phyloP scores from a whole-genome alignment of 2,113 vertebrate genomes.

The Tonatia bakeri region DNA sequence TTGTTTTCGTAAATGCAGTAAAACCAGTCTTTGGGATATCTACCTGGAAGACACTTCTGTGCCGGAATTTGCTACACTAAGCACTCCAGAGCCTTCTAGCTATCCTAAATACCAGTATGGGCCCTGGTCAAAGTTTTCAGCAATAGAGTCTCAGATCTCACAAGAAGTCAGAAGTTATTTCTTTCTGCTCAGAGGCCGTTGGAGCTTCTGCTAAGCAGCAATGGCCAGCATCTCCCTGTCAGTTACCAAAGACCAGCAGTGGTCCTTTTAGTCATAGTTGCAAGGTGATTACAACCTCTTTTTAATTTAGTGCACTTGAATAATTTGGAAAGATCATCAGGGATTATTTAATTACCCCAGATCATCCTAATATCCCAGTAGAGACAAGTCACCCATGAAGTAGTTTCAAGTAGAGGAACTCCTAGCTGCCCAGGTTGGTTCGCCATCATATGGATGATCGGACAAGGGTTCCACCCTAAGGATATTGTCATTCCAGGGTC shows the following conservation, averaged over 20 bases:
- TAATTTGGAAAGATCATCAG: neutral
- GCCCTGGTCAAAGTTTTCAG: neutral
- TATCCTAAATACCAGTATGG: neutral
- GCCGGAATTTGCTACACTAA: neutral
- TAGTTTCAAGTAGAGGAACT: neutral
- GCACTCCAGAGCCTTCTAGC: neutral
- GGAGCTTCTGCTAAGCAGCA: neutral
- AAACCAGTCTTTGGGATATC: neutral
- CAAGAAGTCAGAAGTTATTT: neutral
- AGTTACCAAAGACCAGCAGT: neutral
- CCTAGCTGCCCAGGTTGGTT: neutral
- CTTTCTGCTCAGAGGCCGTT: neutral
- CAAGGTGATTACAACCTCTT: neutral
- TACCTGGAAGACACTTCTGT: neutral
- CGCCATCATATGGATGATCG: neutral
- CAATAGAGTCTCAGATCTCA: neutral
- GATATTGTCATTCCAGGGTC: neutral
- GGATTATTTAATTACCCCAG: neutral
- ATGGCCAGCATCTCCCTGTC: neutral
- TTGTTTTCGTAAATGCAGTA: neutral
- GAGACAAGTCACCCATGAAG: neutral
- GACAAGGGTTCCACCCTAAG: neutral
- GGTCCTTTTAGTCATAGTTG: neutral
- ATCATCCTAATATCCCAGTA: neutral
- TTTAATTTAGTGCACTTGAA: conserved; percentile 9